phyloP scores from a whole-genome alignment of 2,797 vertebrate species.

The Melanotaenia pygmaea region DNA sequence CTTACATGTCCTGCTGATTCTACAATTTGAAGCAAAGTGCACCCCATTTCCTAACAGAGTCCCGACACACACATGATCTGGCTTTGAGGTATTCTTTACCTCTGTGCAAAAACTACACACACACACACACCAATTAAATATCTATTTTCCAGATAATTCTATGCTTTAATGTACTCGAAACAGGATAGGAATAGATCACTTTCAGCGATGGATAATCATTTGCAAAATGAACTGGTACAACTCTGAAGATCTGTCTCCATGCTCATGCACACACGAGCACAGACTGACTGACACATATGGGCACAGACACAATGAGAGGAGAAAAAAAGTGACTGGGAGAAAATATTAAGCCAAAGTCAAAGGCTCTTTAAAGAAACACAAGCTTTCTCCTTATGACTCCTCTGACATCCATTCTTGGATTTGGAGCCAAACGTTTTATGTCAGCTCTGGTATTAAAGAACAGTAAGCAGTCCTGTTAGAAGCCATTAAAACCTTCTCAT shows the following conservation, averaged over 20 bases:
- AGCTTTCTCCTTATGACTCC: conserved; percentile 35
- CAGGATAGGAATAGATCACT: neutral
- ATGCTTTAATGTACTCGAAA: neutral
- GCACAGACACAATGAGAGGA: neutral
- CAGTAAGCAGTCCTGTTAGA: conserved; percentile 48
- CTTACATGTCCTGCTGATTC: conserved; percentile 32
- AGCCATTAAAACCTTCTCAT: conserved; percentile 70
- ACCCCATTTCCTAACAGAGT: conserved; percentile 11
- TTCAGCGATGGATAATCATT: conserved; percentile 8
- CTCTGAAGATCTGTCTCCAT: conserved; percentile 15
- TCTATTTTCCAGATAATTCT: neutral
- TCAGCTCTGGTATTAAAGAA: conserved; percentile 38
- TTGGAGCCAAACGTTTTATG: conserved; percentile 38
- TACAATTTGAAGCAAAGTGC: conserved; percentile 21
- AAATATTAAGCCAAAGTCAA: conserved; percentile 9
- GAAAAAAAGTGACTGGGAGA: neutral
- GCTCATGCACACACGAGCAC: neutral
- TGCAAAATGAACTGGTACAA: conserved; percentile 2
- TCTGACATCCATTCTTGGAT: conserved; percentile 44
- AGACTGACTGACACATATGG: neutral
- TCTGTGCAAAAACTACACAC: conserved; percentile 7
- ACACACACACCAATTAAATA: neutral
- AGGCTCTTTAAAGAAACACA: conserved; percentile 27
- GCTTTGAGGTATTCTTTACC: conserved; percentile 1
- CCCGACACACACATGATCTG: conserved; percentile 28